Percentiles rank a stretch among this genome's conserved stretches.
These are phyloP conservation scores for Mirza zaza DNA, from an alignment of 2,113 vertebrate genomes.

Conservation along the genomic window DNA sequence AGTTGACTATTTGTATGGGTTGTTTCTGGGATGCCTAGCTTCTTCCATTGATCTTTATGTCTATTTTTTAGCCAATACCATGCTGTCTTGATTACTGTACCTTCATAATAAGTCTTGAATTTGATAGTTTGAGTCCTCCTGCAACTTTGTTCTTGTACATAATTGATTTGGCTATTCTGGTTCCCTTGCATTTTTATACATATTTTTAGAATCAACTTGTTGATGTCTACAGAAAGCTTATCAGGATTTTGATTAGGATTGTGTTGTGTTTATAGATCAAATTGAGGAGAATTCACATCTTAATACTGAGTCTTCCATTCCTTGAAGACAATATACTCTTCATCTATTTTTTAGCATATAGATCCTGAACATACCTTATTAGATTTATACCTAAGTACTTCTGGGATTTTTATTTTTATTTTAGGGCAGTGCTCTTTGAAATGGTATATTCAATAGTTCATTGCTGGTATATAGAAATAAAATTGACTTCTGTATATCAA, in stretches of 20 bases:
- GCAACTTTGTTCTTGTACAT: background rate
- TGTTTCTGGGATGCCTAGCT: background rate
- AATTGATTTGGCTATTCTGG: background rate
- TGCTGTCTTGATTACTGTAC: background rate
- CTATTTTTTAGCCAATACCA: background rate
- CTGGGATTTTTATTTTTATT: background rate
- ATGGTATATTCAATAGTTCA: background rate
- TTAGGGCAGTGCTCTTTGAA: background rate
- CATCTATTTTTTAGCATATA: background rate
- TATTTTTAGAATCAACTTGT: conserved; percentile 25
- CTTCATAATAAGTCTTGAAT: background rate
- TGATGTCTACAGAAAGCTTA: background rate
- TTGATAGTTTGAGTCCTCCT: background rate
- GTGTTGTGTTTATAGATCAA: background rate
- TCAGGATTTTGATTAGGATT: conserved; percentile 10
- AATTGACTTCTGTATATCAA: background rate
- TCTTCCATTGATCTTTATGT: background rate
- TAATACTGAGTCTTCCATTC: background rate
- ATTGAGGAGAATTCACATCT: background rate
- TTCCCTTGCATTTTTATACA: background rate
- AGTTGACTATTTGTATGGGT: background rate
- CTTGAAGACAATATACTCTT: background rate
- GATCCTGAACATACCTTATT: background rate
- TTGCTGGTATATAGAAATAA: background rate
- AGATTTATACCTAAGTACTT: background rate